Conservation (phyloP, 2,797 vertebrate species). For the Tympanoctomys barrerae region DNA sequence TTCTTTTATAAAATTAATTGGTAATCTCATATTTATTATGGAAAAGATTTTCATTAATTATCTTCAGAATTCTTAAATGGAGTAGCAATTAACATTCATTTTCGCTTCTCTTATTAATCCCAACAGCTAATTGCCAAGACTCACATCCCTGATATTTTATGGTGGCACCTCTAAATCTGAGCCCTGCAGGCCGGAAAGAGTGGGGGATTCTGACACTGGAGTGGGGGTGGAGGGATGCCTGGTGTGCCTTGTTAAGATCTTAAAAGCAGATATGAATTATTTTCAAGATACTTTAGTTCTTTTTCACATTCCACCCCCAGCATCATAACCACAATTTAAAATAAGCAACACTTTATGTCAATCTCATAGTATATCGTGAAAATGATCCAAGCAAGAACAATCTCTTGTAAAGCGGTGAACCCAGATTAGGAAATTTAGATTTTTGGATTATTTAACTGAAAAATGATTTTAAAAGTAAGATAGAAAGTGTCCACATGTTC, state of each 20-base stretch:
- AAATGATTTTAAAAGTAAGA: background rate
- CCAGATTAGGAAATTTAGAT: background rate
- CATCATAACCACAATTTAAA: slow-evolving; percentile 45
- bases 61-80: slow-evolving; percentile 30
- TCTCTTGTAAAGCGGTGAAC: background rate
- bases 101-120: slow-evolving; percentile 36
- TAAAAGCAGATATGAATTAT: background rate
- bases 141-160: background rate
- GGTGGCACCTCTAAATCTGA: background rate
- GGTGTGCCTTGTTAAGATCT: background rate
- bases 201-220: background rate
- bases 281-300: background rate
- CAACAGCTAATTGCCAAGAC: background rate
- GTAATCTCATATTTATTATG: slow-evolving; percentile 44
- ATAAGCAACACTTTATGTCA: background rate
- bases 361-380: background rate
- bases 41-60: slow-evolving; percentile 58
- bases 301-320: background rate
- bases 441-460: background rate
- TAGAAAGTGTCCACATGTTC: background rate
- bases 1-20: slow-evolving; percentile 59
- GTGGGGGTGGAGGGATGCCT: accelerated
- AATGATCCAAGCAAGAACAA: background rate
- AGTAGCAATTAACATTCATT: slow-evolving; percentile 56
- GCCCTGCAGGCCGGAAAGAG: background rate